A percentile compares a stretch with the other conserved stretches of the same genome.
Conservation (phyloP, 1,140 invertebrate genomes). For the Trinorchestia longiramus region DNA sequence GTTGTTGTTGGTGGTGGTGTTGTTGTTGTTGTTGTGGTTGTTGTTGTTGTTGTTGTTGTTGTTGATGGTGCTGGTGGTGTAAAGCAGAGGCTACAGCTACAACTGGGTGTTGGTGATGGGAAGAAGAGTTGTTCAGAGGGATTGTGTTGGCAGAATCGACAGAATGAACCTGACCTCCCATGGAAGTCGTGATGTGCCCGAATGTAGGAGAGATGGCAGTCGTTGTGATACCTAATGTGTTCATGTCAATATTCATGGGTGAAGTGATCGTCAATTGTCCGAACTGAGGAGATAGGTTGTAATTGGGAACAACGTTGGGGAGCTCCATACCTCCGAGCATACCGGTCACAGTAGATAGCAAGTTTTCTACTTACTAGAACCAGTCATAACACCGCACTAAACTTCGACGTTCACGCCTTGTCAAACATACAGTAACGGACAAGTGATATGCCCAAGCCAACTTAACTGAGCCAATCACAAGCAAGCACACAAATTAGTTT, state of each 20-base stretch:
- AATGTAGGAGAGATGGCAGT: constrained; percentile 65
- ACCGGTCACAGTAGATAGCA: constrained; percentile 10
- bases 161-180: constrained; percentile 58
- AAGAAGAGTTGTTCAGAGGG: constrained; percentile 44
- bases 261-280: constrained; percentile 66
- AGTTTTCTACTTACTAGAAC: not conserved
- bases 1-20: constrained; percentile 61
- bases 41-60: constrained; percentile 59
- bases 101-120: constrained; percentile 27
- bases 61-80: constrained; percentile 57
- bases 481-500: not conserved
- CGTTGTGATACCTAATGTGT: constrained; percentile 63
- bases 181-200: constrained; percentile 62
- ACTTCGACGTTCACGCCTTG: not conserved
- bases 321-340: constrained; percentile 65
- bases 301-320: constrained; percentile 63
- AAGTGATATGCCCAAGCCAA: not conserved
- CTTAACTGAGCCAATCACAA: not conserved
- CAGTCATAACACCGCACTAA: not conserved
- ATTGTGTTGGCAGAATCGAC: constrained; percentile 61
- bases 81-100: constrained; percentile 40
- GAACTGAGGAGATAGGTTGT: constrained; percentile 64
- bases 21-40: constrained; percentile 41
- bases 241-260: constrained; percentile 65
- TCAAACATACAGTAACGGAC: not conserved